phyloP scores from a whole-genome alignment of 2,113 vertebrate genomes.

The Perca schrenkii region DNA sequence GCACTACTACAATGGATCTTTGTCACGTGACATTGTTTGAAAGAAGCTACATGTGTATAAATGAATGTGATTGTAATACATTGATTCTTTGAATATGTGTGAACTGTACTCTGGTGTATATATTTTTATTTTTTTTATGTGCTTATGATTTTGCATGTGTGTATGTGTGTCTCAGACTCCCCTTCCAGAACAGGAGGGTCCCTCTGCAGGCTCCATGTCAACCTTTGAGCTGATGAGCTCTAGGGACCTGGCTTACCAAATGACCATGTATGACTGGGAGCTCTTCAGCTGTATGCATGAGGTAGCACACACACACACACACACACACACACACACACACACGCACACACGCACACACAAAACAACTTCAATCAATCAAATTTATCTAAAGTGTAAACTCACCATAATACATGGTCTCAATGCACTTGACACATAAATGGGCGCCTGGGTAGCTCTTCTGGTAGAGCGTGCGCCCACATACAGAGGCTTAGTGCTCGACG shows the following conservation, averaged over 20 bases:
- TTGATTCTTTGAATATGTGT: background rate
- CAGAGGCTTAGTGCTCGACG: too few species aligned
- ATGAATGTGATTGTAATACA: background rate
- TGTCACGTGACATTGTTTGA: background rate
- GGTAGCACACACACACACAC: conserved; percentile 77
- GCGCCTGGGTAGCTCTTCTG: too few species aligned
- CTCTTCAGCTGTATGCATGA: conserved; percentile 98
- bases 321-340: too few species aligned
- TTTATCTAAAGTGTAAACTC: too few species aligned
- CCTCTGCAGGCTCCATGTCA: conserved; percentile 92
- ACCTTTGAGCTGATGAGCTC: conserved; percentile 99
- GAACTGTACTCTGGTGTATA: background rate
- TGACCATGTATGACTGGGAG: conserved; percentile 98
- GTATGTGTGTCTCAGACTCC: conserved; percentile 82
- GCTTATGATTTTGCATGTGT: conserved; percentile 3
- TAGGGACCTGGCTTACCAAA: conserved; percentile 96
- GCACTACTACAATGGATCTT: background rate
- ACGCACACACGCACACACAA: too few species aligned
- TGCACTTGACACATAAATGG: too few species aligned
- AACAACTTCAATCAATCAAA: too few species aligned
- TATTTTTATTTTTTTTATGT: background rate
- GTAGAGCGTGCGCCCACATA: too few species aligned
- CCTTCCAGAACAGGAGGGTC: conserved; percentile 96
- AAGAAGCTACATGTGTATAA: background rate
- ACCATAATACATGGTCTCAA: too few species aligned